phyloP scores from a whole-genome alignment of 35 echinoderm and acorn worm genomes.

The Holothuria glaberrima region DNA sequence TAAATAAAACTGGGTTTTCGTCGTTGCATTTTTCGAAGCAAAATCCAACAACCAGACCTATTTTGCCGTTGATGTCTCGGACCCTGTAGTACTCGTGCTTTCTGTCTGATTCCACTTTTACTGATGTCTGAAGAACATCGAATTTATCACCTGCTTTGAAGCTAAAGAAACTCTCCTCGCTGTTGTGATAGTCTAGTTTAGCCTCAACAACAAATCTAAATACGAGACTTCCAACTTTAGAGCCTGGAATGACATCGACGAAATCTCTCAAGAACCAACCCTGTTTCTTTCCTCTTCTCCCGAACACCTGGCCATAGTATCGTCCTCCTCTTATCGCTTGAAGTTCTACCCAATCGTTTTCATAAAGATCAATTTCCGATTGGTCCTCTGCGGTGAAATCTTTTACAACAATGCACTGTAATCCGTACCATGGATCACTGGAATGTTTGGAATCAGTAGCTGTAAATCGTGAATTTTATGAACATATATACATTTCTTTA shows the following conservation, averaged over 20 bases:
- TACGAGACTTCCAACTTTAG: slow-evolving; percentile 20
- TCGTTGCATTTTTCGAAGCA: slow-evolving; percentile 23
- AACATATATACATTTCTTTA: no score
- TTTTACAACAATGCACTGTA: slow-evolving; percentile 24
- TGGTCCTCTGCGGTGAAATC: slow-evolving; percentile 3
- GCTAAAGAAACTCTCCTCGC: background rate
- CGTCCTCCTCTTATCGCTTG: background rate
- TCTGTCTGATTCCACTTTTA: background rate
- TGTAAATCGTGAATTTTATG: no score
- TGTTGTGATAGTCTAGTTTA: background rate
- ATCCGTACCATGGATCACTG: background rate
- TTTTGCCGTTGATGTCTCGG: slow-evolving; percentile 4
- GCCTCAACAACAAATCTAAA: slow-evolving; percentile 23
- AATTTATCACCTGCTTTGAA: slow-evolving; percentile 8
- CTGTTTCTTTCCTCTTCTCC: background rate
- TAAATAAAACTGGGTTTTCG: background rate
- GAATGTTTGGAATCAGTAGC: no score
- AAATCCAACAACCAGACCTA: background rate
- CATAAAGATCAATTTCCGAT: slow-evolving; percentile 27
- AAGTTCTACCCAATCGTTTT: slow-evolving; percentile 28
- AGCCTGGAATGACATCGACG: slow-evolving; percentile 19
- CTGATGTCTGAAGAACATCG: slow-evolving; percentile 9
- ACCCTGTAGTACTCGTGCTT: slow-evolving; percentile 5
- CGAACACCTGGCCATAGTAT: slow-evolving; percentile 4
- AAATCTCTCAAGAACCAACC: slow-evolving; percentile 20